Base-by-base conservation (phyloP, 2,888 invertebrate genomes). In the Tenodera sinensis region DNA sequence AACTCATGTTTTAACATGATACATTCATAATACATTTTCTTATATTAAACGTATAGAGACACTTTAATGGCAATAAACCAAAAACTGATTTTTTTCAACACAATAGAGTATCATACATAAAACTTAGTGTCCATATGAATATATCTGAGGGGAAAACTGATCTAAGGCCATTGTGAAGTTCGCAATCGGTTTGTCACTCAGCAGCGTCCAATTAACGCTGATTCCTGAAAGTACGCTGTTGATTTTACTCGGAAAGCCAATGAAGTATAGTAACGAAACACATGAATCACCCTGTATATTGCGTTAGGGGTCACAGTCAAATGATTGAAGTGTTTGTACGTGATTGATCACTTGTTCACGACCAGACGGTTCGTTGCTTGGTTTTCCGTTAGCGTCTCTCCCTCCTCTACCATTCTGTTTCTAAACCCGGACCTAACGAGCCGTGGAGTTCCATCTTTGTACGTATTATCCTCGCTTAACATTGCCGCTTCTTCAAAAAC, bases 281-380 rank as follows among this genome's bases (percentile, higher is more conserved):
- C 2, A 71, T 71, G 54, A 71, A 71, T 71, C 54, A 71, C 54
- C 54, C 54, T 71, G 54, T 71, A 25, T 71, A 71, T 71, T 71
- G 54, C 54, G 54, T 71, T 85, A 9, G 42, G 85, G 47, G 84
- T 84, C 27, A 83, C 14, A 54, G 81, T 28, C 86, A 81, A 30
- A 71, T 81, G 81, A 86, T 86, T 86, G 86, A 86, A 86, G 86
- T 81, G 86, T 86, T 81, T 28, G 86, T 71, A 81, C 86, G 86
- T 86, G 86, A 86, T 86, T 81, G 86, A 86, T 86, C 86, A 81
- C 81, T 86, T 86, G 86, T 86, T 86, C 86, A 81, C 71, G 86
- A 28, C 86, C 20, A 25, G 42, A 81, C 47, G 42, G 28, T 34
- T 85, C 42, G 85, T 25, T 85, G 85, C 42, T 86, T 28, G 81